Evolutionary conservation across 1,140 invertebrate species (phyloP).

Genomic region (Chironomus tepperi): DNA sequence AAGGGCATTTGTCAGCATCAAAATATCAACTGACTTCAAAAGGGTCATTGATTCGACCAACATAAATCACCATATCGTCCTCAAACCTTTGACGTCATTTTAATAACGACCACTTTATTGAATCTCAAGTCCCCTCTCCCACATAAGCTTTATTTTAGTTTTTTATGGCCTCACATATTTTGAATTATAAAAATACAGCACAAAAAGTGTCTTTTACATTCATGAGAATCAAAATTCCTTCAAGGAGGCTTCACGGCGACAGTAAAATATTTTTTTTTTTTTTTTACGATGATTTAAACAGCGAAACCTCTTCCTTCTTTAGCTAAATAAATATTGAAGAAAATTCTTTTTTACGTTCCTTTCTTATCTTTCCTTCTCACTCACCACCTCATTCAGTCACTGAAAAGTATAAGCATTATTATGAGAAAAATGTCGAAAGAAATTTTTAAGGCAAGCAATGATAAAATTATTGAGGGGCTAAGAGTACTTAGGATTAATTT

Average conservation of each 20-base stretch:
- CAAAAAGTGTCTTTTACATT: too few species aligned
- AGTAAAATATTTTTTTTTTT: background rate
- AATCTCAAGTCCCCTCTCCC: too few species aligned
- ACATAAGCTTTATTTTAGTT: background rate
- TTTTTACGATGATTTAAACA: constrained; percentile 8
- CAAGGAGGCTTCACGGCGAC: background rate
- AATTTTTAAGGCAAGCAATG: too few species aligned
- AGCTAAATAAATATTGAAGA: background rate
- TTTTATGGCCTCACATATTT: background rate
- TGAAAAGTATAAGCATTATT: too few species aligned
- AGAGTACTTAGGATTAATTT: constrained; percentile 14
- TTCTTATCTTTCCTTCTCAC: background rate
- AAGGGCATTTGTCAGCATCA: too few species aligned
- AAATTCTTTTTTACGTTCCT: background rate
- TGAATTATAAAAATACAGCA: background rate
- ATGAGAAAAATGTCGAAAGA: too few species aligned
- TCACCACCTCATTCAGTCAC: background rate
- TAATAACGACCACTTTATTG: too few species aligned
- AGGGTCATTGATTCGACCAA: too few species aligned
- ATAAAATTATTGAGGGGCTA: background rate
- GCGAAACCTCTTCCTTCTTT: background rate
- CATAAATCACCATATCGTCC: too few species aligned
- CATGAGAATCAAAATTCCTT: background rate
- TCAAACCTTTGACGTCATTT: too few species aligned
- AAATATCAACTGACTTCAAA: too few species aligned